Evolutionary conservation across 2,797 vertebrate species (phyloP), one percentile per base, ranked within the genome.

Genomic region (Streptopelia turtur): DNA sequence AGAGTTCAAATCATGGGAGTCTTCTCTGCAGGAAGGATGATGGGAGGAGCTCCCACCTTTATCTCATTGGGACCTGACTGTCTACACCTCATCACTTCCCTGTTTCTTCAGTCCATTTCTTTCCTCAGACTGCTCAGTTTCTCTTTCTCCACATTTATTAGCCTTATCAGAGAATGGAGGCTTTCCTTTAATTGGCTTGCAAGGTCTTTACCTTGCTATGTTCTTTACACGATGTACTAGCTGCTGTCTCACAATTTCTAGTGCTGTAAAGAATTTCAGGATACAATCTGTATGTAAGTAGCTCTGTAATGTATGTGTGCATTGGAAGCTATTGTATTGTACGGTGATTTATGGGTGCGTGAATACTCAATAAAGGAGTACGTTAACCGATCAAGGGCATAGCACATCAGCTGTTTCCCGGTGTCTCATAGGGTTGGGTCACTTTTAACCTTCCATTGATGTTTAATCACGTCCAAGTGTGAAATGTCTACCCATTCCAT

Each of bases 281-380:
- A 93, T 90, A 92, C 94, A 81, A 80, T 89, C 82, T 96, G 65
- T 90, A 75, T 93, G 79, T 92, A 93, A 92, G 95, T 95, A 94
- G 84, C 87, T 76, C 61, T 88, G 52, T 93, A 96, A 95, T 93
- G 68, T 87, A 85, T 92, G 82, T 83, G 72, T 90, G 69, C 50
- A 69, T 86, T 94, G 89, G 89, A 96, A 97, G 76, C 76, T 85
- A 93, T 94, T 94, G 91, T 86, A 91, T 75, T 92, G 52, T 65
- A 86, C 83, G 69, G 82, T 92, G 96, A 96, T 97, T 97, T 96
- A 97, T 96, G 69, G 59, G n/a, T 87, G 69, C 76, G 90, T 61
- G 79, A 95, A 93, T 91, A 75, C 89, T 92, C 89, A 94, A 85
- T 96, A 95, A 96, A 95, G 65, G 82, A 93, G 55, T 92, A 63